A percentile compares a stretch with the other conserved stretches of the same genome.
phyloP scores from a whole-genome alignment of 2,888 invertebrate genomes.

The Mythimna vitellina region DNA sequence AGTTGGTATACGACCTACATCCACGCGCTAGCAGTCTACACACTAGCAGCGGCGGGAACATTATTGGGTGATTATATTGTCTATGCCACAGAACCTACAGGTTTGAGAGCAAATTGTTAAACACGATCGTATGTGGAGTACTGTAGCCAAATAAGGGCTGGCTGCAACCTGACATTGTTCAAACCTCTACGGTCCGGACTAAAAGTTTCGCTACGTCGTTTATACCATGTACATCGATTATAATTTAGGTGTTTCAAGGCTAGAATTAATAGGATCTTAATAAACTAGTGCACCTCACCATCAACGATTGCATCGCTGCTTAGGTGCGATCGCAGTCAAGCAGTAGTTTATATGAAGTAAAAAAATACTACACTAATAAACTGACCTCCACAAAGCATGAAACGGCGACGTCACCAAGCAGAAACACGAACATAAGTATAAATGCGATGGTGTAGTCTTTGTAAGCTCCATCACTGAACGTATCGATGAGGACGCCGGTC shows the following conservation, averaged over 20 bases:
- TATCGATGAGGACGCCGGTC: constrained; percentile 95
- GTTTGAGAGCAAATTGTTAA: not conserved
- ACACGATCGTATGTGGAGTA: not conserved
- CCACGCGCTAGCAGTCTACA: no score
- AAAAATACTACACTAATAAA: not conserved
- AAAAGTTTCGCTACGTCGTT: no score
- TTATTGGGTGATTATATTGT: not conserved
- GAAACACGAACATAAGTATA: constrained; percentile 92
- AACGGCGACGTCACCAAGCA: constrained; percentile 92
- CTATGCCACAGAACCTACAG: not conserved
- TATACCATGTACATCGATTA: no score
- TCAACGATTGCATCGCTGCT: no score
- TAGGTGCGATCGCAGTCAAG: no score
- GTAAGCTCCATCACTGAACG: constrained; percentile 91
- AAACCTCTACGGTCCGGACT: no score
- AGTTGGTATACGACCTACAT: not conserved
- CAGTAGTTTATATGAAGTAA: no score
- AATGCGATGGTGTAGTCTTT: constrained; percentile 96
- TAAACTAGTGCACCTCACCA: no score
- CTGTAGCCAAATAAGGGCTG: no score
- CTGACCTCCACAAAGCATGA: constrained; percentile 92
- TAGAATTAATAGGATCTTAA: no score
- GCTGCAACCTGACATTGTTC: no score
- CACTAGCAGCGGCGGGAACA: not conserved
- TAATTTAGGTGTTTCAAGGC: no score